Evolutionary conservation across 2,113 vertebrate genomes (phyloP).

Genomic region (Chunga burmeisteri): DNA sequence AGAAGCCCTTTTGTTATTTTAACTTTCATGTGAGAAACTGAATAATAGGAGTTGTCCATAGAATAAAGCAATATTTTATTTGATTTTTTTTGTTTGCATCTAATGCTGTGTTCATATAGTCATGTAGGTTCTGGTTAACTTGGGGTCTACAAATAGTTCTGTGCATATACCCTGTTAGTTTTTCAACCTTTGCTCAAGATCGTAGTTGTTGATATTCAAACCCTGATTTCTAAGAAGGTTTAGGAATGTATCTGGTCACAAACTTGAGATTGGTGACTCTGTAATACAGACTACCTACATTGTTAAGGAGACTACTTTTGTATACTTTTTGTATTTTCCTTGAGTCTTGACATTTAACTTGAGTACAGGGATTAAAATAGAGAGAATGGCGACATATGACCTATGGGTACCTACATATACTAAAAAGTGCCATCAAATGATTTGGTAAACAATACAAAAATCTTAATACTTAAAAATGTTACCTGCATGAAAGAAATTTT

Average conservation of each 20-base stretch:
- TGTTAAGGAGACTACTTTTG: neutral
- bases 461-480: neutral
- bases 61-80: neutral
- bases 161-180: neutral
- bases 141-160: fast-evolving
- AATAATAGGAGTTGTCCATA: neutral
- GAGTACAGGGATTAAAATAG: neutral
- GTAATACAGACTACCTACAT: neutral
- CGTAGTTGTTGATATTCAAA: neutral
- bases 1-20: neutral
- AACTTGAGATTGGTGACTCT: neutral
- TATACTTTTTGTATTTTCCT: too few relatives aligned
- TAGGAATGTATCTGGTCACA: neutral
- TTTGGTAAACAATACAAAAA: neutral
- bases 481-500: neutral
- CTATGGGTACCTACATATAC: neutral
- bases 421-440: neutral
- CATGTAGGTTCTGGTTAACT: neutral
- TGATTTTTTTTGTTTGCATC: neutral
- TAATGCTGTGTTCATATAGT: neutral
- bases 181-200: neutral
- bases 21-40: neutral
- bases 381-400: neutral
- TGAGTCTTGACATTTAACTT: neutral
- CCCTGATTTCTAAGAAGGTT: neutral